A percentile compares a stretch with the other conserved stretches of the same genome.
Conservation (phyloP, 1,140 invertebrate species). For the Lamellibrachia luymesi region DNA sequence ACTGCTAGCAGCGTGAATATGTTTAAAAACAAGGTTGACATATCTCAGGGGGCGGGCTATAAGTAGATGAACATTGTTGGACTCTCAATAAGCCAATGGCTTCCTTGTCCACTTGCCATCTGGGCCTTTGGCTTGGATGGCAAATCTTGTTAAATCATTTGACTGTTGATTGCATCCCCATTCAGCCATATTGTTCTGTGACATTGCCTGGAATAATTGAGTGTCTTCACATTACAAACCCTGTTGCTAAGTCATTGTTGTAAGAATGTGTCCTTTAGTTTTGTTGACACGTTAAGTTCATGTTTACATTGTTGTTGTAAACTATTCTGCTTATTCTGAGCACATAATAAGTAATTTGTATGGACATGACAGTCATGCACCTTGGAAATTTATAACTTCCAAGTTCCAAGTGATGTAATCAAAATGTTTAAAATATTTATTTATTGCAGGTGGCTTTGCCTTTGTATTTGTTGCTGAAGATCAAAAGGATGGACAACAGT, state of each 20-base stretch:
- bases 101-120: no score
- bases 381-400: neutral
- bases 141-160: no score
- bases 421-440: neutral
- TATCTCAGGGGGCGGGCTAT: no score
- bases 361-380: neutral
- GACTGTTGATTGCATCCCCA: neutral
- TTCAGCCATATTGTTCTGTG: neutral
- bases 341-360: neutral
- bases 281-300: neutral
- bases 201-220: neutral
- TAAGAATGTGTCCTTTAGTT: neutral
- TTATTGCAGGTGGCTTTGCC: conserved; percentile 80
- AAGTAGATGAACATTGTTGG: no score
- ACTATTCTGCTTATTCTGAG: neutral
- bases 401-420: neutral
- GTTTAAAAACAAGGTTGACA: no score
- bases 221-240: neutral
- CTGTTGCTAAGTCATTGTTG: neutral
- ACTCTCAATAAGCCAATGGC: no score
- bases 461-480: conserved; percentile 93
- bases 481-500: conserved; percentile 79
- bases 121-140: no score
- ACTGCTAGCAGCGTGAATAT: neutral
- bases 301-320: neutral